phyloP scores from a whole-genome alignment of 2,888 invertebrate species.

The Dioctria rufipes region DNA sequence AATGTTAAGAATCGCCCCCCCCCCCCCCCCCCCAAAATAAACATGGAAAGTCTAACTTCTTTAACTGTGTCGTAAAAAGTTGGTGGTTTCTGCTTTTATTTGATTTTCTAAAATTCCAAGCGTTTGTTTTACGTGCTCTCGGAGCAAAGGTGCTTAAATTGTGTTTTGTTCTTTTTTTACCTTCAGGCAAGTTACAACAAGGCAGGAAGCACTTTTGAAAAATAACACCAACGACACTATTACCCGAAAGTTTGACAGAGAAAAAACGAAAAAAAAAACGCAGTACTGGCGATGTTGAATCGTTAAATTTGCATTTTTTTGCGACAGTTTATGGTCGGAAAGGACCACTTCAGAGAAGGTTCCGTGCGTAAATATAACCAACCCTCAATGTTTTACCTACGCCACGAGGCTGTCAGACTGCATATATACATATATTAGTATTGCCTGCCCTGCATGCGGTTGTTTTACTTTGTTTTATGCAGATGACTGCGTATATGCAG shows the following conservation, averaged over 20 bases:
- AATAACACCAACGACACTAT: conserved; percentile 8
- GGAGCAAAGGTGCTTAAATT: not conserved
- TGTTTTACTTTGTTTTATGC: not conserved
- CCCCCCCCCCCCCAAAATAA: no score
- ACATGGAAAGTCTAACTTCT: no score
- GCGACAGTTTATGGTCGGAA: not conserved
- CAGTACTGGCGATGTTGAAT: not conserved
- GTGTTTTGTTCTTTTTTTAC: not conserved
- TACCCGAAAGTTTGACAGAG: not conserved
- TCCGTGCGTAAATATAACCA: not conserved
- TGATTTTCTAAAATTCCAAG: not conserved
- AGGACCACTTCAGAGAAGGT: not conserved
- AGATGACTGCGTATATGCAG: not conserved
- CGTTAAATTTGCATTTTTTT: conserved; percentile 13
- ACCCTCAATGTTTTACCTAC: not conserved
- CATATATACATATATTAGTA: no score
- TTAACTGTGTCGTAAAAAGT: not conserved
- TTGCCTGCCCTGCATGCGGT: no score
- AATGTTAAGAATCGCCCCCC: not conserved
- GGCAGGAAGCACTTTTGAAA: not conserved
- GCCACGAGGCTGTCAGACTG: not conserved
- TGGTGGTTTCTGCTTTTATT: not conserved
- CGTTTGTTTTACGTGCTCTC: not conserved
- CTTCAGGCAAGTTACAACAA: not conserved
- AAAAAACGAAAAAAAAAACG: not conserved